phyloP scores from a whole-genome alignment of 2,888 invertebrate genomes.

The Altica lythri region DNA sequence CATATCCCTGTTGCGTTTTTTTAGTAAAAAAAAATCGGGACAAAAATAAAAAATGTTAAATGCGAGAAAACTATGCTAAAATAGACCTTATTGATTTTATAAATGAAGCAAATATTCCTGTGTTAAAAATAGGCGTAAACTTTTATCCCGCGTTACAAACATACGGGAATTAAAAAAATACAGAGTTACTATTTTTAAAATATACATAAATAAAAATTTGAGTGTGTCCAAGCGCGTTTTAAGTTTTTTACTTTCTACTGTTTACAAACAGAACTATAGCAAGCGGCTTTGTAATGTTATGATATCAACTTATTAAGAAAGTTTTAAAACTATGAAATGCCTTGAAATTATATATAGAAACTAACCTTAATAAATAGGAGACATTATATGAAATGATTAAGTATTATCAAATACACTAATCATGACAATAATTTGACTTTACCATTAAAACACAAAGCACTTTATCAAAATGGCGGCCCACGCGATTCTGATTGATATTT shows the following conservation, averaged over 20 bases:
- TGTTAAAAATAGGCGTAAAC: conserved; percentile 47
- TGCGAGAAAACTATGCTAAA: conserved; percentile 36
- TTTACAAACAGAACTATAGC: conserved; percentile 43
- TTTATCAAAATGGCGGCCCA: conserved; percentile 58
- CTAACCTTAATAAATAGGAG: conserved; percentile 37
- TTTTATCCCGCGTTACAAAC: conserved; percentile 52
- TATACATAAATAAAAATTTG: neutral
- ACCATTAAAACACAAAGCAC: conserved; percentile 47
- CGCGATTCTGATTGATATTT: conserved; percentile 53
- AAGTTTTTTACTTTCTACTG: conserved; percentile 32
- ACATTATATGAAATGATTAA: conserved; percentile 21
- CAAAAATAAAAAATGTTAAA: conserved; percentile 28
- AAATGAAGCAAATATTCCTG: conserved; percentile 41
- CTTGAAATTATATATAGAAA: conserved; percentile 15
- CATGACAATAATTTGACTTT: conserved; percentile 37
- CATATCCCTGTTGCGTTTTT: conserved; percentile 13
- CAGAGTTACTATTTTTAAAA: conserved; percentile 1
- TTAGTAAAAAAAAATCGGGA: conserved; percentile 4
- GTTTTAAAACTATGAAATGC: conserved; percentile 6
- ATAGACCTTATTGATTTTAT: conserved; percentile 44
- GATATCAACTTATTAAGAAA: conserved; percentile 11
- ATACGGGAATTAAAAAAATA: conserved; percentile 35
- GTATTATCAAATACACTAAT: conserved; percentile 28
- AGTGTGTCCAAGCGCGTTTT: conserved; percentile 7
- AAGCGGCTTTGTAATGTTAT: conserved; percentile 37